These are phyloP conservation scores for Lepus timidus DNA, from an alignment of 2,113 vertebrate species.

Conservation along the genomic window DNA sequence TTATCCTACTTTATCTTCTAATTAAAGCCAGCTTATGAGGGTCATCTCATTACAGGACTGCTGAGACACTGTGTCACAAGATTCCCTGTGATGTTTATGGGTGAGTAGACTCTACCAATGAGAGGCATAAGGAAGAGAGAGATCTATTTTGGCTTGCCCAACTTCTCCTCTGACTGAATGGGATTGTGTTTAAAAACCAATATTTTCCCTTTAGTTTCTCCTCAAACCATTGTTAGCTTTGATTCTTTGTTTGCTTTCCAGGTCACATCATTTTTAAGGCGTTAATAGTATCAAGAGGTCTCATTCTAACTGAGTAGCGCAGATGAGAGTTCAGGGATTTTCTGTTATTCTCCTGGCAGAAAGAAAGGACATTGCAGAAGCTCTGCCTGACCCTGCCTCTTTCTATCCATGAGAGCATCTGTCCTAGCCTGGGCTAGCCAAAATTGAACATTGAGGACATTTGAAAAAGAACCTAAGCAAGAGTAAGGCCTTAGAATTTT, in stretches of 20 bases:
- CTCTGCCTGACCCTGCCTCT: neutral
- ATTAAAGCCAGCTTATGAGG: neutral
- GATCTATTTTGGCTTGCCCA: neutral
- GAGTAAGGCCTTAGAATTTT: neutral
- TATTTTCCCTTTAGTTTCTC: neutral
- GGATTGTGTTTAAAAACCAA: neutral
- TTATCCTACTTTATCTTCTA: neutral
- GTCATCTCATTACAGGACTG: neutral
- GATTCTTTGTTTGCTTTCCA: neutral
- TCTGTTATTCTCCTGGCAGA: neutral
- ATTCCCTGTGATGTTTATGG: neutral
- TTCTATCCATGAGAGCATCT: neutral
- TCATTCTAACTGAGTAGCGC: neutral
- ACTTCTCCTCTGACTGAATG: neutral
- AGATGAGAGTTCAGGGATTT: neutral
- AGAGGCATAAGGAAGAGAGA: neutral
- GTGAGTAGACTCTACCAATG: neutral
- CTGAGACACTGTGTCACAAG: neutral
- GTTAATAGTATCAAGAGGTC: neutral
- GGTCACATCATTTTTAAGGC: neutral
- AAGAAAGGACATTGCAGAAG: neutral
- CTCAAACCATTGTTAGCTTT: neutral
- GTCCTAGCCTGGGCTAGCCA: neutral
- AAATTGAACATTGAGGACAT: slow-evolving; percentile 19
- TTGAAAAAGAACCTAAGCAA: neutral